Conservation (phyloP, 2,888 invertebrate genomes). For the Scaptomyza cyrtandrae region DNA sequence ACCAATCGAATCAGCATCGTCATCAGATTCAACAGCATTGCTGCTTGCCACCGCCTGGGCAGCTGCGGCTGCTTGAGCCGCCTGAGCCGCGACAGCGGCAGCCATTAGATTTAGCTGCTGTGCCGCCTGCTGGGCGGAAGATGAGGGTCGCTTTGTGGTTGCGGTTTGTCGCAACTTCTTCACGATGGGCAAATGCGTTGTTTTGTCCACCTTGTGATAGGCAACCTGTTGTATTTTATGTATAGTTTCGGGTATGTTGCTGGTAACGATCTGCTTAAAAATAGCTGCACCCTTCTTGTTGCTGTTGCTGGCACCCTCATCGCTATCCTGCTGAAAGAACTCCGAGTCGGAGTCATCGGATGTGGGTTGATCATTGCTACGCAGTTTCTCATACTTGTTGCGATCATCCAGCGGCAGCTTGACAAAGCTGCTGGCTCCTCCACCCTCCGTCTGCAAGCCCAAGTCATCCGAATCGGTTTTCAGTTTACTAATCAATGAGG, state of each 20-base stretch:
- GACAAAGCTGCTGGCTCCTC: slow-evolving; percentile 84
- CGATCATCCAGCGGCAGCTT: slow-evolving; percentile 89
- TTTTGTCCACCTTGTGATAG: slow-evolving; percentile 85
- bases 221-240: slow-evolving; percentile 85
- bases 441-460: slow-evolving; percentile 33
- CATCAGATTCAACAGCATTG: slow-evolving; percentile 76
- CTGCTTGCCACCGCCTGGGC: slow-evolving; percentile 45
- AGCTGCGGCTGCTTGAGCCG: slow-evolving; percentile 46
- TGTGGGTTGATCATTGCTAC: slow-evolving; percentile 87
- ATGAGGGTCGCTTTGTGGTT: slow-evolving; percentile 78
- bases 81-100: slow-evolving; percentile 70
- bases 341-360: slow-evolving; percentile 86
- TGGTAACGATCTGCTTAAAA: slow-evolving; percentile 85
- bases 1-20: slow-evolving; percentile 89
- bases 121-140: slow-evolving; percentile 81
- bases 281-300: slow-evolving; percentile 80
- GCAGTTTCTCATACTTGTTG: slow-evolving; percentile 91
- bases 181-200: slow-evolving; percentile 84
- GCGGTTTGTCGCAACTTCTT: slow-evolving; percentile 85
- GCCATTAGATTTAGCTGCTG: slow-evolving; percentile 77
- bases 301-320: slow-evolving; percentile 49
- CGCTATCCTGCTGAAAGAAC: slow-evolving; percentile 83
- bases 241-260: slow-evolving; percentile 86
- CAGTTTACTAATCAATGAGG: slow-evolving; percentile 81
- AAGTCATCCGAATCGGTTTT: slow-evolving; percentile 80